phyloP scores from a whole-genome alignment of 2,113 vertebrate genomes.

The Paramisgurnus dabryanus region DNA sequence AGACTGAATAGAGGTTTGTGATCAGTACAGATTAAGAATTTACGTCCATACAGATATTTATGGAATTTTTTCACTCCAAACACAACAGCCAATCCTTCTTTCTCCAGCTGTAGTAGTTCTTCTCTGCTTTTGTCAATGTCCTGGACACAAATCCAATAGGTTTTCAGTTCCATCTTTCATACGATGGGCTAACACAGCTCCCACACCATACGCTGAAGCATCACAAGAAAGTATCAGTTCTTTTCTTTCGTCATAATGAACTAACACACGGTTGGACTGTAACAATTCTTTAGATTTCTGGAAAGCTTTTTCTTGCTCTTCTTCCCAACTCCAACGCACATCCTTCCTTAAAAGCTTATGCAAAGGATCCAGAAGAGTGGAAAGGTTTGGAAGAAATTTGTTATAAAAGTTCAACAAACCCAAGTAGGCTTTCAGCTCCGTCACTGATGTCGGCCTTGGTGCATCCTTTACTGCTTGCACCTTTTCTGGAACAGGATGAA shows the following conservation, averaged over 20 bases:
- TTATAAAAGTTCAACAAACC: constrained; percentile 40
- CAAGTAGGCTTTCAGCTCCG: constrained; percentile 38
- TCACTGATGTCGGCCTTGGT: constrained; percentile 21
- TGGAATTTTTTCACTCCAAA: constrained; percentile 44
- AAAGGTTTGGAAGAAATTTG: constrained; percentile 21
- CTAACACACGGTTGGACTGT: constrained; percentile 11
- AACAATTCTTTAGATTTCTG: constrained; percentile 11
- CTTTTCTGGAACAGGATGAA: constrained; percentile 27
- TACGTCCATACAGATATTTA: constrained; percentile 40
- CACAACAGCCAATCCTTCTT: constrained; percentile 34
- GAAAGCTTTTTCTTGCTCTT: constrained; percentile 49
- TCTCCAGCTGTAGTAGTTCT: constrained; percentile 46
- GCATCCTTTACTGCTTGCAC: constrained; percentile 25
- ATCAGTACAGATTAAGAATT: constrained; percentile 33
- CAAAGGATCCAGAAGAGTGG: constrained; percentile 22
- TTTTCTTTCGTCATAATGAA: constrained; percentile 25
- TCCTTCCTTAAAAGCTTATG: constrained; percentile 36
- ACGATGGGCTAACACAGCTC: constrained; percentile 19
- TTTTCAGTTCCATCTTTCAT: background rate
- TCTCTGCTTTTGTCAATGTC: constrained; percentile 18
- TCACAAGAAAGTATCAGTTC: constrained; percentile 14
- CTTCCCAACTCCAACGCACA: constrained; percentile 1
- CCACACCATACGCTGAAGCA: constrained; percentile 18
- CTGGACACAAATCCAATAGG: background rate
- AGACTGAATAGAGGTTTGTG: constrained; percentile 40